Base-by-base conservation (phyloP, 1,140 invertebrate species). In the Uloborus diversus region DNA sequence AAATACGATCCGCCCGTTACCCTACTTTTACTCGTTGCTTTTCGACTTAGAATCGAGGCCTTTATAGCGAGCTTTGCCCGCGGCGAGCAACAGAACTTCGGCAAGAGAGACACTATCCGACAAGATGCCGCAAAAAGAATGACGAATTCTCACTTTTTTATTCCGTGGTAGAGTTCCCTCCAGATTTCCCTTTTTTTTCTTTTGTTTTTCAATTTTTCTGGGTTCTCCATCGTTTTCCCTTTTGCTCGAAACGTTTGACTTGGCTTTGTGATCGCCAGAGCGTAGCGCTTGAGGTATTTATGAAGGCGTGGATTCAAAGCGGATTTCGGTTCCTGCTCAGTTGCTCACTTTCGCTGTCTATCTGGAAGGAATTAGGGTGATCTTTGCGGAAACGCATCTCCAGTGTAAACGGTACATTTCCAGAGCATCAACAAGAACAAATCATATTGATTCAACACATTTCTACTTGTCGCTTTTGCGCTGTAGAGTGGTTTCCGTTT, bases 11-110 rank as follows among this genome's bases (percentile, higher is more conserved):
- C 47, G 30, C 68, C 68, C 30, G 49, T 57, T 70, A 70, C 49
- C 68, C 68, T 70, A 70, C n/a, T 70, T 70, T 69, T 37, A 27
- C 17, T 1, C 27, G 33, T 37, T n/a, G 27, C 28, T 32, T 42
- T 42, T 13, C 17, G 11, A n/a, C 28, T 27, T 11, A 27, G 47
- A 53, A 68, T 25, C 47, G 65, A 68, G 65, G 65, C 27, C 47
- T 68, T 68, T 57, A 17, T 7, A 68, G 23, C 53, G 9, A 32
- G 47, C n/a, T n/a, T n/a, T 68, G 65, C 65, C 65, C 27, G 65
- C 65, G 65, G 65, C 65, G 14, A 65, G 47, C 33, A n/a, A n/a
- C 49, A 68, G 33, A 42, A 47, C 61, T 64, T 64, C 33, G n/a
- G 23, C 65, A 28, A 47, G 65, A 20, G 57, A 61, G n/a, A n/a